Percentiles rank a stretch among this genome's conserved stretches.
These are phyloP conservation scores for Paramormyrops hopkinsi DNA, from an alignment of 2,797 vertebrate species.

Conservation along the genomic window DNA sequence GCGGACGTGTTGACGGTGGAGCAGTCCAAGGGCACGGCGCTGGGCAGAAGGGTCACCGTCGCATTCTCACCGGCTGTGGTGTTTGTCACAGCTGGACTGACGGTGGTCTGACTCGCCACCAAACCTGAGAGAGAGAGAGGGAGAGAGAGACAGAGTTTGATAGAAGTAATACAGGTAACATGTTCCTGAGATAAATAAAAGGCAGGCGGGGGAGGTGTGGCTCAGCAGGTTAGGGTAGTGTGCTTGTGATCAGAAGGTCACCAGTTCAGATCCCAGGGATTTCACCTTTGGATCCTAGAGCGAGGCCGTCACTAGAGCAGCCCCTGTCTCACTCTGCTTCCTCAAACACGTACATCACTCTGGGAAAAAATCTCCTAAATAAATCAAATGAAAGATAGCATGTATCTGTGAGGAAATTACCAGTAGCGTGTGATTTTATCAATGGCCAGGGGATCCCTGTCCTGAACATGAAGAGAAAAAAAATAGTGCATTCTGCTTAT, in stretches of 20 bases:
- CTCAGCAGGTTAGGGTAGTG: neutral
- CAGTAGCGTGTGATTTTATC: neutral
- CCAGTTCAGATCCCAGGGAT: neutral
- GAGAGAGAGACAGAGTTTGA: neutral
- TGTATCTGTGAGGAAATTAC: neutral
- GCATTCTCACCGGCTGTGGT: conserved; percentile 43
- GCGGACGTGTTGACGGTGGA: conserved; percentile 59
- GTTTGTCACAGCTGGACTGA: conserved; percentile 50
- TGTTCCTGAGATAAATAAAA: neutral
- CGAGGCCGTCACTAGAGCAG: neutral
- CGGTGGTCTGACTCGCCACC: conserved; percentile 63
- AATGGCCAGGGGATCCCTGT: neutral
- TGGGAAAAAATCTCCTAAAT: neutral
- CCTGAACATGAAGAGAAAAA: neutral
- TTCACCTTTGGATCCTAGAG: neutral
- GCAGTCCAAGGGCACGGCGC: conserved; percentile 61
- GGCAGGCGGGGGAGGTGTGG: neutral
- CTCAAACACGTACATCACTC: neutral
- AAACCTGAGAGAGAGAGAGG: conserved; percentile 42
- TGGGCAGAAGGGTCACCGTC: conserved; percentile 47
- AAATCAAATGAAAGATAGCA: neutral
- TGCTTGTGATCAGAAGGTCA: neutral
- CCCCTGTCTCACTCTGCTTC: neutral
- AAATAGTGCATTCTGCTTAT: neutral
- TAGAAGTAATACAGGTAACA: neutral